These are phyloP conservation scores for Caenorhabditis tropicalis DNA, from an alignment of 1,140 invertebrate genomes.

Conservation along the genomic window DNA sequence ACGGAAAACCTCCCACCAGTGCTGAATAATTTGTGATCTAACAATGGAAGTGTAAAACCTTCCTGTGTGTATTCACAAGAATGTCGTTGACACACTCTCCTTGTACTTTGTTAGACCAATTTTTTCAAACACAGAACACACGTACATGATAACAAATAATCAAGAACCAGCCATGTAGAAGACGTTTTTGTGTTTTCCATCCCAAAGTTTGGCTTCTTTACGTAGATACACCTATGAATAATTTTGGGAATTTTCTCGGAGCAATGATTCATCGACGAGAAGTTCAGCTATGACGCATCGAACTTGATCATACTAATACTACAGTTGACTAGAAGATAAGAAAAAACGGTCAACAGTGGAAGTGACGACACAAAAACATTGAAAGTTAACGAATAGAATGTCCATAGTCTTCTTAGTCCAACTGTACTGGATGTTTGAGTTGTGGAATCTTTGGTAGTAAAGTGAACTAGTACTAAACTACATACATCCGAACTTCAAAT, in stretches of 20 bases:
- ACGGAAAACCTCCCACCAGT: neutral
- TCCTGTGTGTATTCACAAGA: conserved; percentile 6
- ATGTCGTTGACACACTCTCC: conserved; percentile 19
- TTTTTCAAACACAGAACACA: neutral
- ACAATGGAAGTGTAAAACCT: neutral
- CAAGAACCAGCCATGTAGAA: neutral
- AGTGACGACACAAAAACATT: neutral
- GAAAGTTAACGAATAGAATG: neutral
- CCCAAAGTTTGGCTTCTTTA: neutral
- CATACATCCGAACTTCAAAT: too few relatives aligned
- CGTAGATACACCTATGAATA: neutral
- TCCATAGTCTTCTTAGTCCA: neutral
- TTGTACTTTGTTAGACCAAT: conserved; percentile 6
- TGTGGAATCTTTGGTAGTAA: too few relatives aligned
- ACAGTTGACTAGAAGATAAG: neutral
- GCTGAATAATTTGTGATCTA: conserved; percentile 11
- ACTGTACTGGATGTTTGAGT: too few relatives aligned
- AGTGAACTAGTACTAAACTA: too few relatives aligned
- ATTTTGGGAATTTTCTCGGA: neutral
- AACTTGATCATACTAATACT: neutral
- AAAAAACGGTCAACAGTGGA: neutral
- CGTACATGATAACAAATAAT: neutral
- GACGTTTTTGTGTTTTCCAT: neutral
- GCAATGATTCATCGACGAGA: neutral
- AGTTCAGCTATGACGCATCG: neutral